These are phyloP conservation scores for Irena cyanogastra DNA, from an alignment of 2,113 vertebrate species.

Conservation along the genomic window DNA sequence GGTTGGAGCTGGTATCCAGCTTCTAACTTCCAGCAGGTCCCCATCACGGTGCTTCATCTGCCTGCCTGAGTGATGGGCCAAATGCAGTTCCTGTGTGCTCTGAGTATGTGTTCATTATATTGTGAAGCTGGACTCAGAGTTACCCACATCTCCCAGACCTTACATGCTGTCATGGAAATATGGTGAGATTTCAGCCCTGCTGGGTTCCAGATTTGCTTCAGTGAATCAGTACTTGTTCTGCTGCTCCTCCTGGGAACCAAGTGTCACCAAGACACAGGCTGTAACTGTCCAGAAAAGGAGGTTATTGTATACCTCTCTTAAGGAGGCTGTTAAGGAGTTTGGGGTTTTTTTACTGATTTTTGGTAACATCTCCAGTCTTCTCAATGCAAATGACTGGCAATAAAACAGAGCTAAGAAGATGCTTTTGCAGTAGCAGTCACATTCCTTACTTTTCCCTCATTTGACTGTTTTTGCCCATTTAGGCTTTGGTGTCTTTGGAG, in stretches of 20 bases:
- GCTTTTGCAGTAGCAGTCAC: neutral
- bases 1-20: slow-evolving; percentile 4
- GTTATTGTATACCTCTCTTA: neutral
- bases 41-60: neutral
- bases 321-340: neutral
- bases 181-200: neutral
- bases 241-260: neutral
- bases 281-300: neutral
- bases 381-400: neutral
- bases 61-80: slow-evolving; percentile 22
- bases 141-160: neutral
- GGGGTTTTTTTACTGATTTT: neutral
- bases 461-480: neutral
- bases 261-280: neutral
- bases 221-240: neutral
- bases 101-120: neutral
- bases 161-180: neutral
- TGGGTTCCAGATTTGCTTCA: neutral
- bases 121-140: neutral
- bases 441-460: neutral
- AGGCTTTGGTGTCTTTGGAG: neutral
- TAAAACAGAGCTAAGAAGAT: neutral
- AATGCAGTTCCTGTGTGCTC: neutral
- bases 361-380: neutral
- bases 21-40: slow-evolving; percentile 17